Evolutionary conservation across 37 sponge, comb jelly and placozoan species (phyloP).

Genomic region (Agelas oroides): DNA sequence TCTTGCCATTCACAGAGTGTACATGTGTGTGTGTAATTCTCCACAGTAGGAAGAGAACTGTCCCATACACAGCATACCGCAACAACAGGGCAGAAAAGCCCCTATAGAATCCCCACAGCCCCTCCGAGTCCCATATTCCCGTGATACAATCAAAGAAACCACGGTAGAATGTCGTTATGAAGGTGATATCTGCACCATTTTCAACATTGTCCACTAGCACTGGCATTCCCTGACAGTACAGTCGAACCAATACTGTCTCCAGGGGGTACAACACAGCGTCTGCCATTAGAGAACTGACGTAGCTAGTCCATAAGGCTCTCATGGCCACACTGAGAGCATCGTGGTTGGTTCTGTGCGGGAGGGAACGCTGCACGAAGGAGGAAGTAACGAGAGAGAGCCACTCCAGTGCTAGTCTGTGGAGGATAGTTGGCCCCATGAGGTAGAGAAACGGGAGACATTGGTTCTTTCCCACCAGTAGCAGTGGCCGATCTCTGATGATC

Average conservation of each 20-base stretch:
- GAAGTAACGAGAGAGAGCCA: neutral
- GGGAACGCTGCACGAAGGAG: neutral
- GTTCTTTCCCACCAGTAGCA: slow-evolving; percentile 10
- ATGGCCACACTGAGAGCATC: slow-evolving; percentile 24
- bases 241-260: slow-evolving; percentile 61
- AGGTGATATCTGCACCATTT: slow-evolving; percentile 42
- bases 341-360: neutral
- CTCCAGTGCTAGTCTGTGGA: slow-evolving; percentile 34
- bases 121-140: slow-evolving; percentile 66
- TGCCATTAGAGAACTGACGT: slow-evolving; percentile 46
- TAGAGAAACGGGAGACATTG: slow-evolving; percentile 58
- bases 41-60: slow-evolving; percentile 59
- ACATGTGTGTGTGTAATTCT: slow-evolving; percentile 25
- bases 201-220: slow-evolving; percentile 81
- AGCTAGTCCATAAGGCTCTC: slow-evolving; percentile 35
- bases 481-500: slow-evolving; percentile 51
- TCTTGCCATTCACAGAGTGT: no score
- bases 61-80: slow-evolving; percentile 65
- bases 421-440: slow-evolving; percentile 58
- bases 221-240: slow-evolving; percentile 83
- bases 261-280: slow-evolving; percentile 70
- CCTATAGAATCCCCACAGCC: slow-evolving; percentile 69
- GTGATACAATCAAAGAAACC: slow-evolving; percentile 58
- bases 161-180: slow-evolving; percentile 52
- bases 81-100: slow-evolving; percentile 74